A percentile compares a stretch with the other conserved stretches of the same genome.
These are phyloP conservation scores for Heterodera filipjevi DNA, from an alignment of 2,888 invertebrate genomes.

Conservation along the genomic window DNA sequence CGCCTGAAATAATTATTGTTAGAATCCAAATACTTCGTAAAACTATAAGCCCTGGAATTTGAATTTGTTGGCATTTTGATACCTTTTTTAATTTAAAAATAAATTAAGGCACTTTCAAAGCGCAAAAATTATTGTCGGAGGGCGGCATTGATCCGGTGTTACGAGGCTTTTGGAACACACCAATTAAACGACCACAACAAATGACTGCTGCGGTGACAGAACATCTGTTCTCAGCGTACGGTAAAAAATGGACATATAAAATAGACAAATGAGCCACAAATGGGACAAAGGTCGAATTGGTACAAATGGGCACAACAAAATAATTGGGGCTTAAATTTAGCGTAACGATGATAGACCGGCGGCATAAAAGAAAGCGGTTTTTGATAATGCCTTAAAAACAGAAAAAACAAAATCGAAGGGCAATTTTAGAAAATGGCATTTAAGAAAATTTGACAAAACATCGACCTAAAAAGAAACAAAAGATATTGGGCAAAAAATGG, in stretches of 20 bases:
- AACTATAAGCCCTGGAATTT: too few species aligned
- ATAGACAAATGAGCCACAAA: not conserved
- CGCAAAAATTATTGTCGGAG: conserved; percentile 91
- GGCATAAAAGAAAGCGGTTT: too few species aligned
- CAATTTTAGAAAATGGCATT: too few species aligned
- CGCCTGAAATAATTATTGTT: too few species aligned
- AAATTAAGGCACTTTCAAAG: conserved; percentile 70
- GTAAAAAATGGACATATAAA: not conserved
- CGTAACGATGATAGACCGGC: not conserved
- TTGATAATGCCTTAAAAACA: too few species aligned
- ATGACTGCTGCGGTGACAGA: conserved; percentile 92
- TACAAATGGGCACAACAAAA: not conserved
- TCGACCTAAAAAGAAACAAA: too few species aligned
- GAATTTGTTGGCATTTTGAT: too few species aligned
- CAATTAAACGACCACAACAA: conserved; percentile 73
- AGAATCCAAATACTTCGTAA: too few species aligned
- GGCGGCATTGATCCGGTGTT: conserved; percentile 94
- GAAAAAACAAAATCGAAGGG: too few species aligned
- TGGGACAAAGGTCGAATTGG: not conserved
- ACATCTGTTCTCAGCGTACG: conserved; percentile 72
- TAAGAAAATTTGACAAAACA: too few species aligned
- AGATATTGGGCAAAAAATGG: too few species aligned
- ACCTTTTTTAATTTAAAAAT: too few species aligned
- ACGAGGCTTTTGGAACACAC: conserved; percentile 60
- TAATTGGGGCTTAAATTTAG: not conserved